A percentile compares a stretch with the other conserved stretches of the same genome.
phyloP scores from a whole-genome alignment of 2,797 vertebrate genomes.

The Alosa sapidissima region DNA sequence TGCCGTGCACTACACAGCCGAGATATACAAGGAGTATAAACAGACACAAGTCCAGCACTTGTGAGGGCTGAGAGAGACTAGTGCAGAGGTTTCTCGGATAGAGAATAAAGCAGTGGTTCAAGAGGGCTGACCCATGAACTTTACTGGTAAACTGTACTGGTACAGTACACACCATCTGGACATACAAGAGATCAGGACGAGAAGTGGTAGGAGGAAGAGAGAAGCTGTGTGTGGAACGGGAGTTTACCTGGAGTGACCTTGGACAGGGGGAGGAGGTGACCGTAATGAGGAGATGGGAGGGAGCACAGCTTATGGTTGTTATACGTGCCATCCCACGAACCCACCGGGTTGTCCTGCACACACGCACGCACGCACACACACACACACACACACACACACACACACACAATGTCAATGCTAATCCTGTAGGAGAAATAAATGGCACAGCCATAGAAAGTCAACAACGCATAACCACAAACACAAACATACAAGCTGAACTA shows the following conservation, averaged over 20 bases:
- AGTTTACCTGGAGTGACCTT: conserved; percentile 69
- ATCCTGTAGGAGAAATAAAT: background rate
- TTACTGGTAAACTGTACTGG: too few relatives aligned
- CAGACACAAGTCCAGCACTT: background rate
- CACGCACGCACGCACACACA: conserved; percentile 36
- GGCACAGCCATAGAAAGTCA: background rate
- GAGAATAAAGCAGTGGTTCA: too few relatives aligned
- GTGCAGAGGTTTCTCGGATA: too few relatives aligned
- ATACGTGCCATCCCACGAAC: conserved; percentile 71
- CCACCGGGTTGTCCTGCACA: conserved; percentile 69
- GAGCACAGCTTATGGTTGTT: conserved; percentile 67
- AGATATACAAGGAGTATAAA: background rate
- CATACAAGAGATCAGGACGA: too few relatives aligned
- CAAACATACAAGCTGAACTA: background rate
- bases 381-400: conserved; percentile 35
- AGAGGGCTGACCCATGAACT: too few relatives aligned
- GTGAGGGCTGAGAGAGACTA: too few relatives aligned
- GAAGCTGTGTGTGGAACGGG: background rate
- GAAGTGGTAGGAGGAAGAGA: too few relatives aligned
- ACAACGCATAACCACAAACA: background rate
- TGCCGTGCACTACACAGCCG: background rate
- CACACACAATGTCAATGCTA: background rate
- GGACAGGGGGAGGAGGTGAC: conserved; percentile 62
- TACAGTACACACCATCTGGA: too few relatives aligned
- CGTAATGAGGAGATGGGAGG: conserved; percentile 64